phyloP scores from a whole-genome alignment of 2,113 vertebrate species.

The Notothenia coriiceps region DNA sequence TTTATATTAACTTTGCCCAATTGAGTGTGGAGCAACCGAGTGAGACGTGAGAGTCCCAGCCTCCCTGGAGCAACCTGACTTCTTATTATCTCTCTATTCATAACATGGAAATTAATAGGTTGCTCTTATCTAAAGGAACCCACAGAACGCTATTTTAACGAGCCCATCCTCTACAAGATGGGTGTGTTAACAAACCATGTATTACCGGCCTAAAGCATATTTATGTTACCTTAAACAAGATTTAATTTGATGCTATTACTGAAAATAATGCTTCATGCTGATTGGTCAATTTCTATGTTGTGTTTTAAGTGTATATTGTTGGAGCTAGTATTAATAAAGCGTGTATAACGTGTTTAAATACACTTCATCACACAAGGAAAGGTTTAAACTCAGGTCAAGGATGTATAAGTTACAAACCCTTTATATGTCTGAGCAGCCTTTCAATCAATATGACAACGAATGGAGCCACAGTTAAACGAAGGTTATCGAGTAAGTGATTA shows the following conservation, averaged over 20 bases:
- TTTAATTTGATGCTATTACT: too few species aligned
- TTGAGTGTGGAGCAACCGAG: conserved; percentile 37
- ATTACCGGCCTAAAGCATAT: background rate
- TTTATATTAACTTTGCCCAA: conserved; percentile 26
- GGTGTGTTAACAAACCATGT: background rate
- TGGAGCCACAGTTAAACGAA: background rate
- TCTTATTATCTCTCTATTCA: conserved; percentile 48
- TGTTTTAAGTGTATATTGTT: too few species aligned
- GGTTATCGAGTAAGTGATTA: background rate
- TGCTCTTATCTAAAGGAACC: conserved; percentile 33
- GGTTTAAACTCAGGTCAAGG: background rate
- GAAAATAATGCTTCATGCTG: background rate
- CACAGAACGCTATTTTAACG: background rate
- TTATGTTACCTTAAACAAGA: conserved; percentile 1
- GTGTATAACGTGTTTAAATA: too few species aligned
- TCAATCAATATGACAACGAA: background rate
- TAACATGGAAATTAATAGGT: conserved; percentile 41
- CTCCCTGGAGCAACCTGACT: conserved; percentile 25
- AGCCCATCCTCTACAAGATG: background rate
- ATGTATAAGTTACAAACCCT: background rate
- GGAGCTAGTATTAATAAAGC: too few species aligned
- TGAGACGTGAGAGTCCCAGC: conserved; percentile 11
- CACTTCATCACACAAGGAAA: background rate
- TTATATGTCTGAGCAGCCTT: background rate
- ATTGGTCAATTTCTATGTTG: background rate